Conservation (phyloP, 2,888 invertebrate species). For the Caenorhabditis sp. region DNA sequence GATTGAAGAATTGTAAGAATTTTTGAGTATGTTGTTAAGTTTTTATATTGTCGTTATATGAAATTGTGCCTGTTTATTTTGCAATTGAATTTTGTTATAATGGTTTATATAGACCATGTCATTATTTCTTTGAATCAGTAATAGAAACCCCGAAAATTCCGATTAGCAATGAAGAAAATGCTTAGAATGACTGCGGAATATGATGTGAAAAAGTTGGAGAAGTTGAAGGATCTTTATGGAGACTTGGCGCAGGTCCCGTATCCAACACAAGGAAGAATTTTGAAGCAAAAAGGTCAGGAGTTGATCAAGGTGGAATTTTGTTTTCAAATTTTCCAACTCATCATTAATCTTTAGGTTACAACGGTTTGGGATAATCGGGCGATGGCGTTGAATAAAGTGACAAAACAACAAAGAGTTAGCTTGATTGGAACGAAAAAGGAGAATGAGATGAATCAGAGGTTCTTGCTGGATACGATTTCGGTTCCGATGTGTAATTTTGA, state of each 20-base stretch:
- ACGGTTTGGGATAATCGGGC: conserved; percentile 62
- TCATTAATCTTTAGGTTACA: conserved; percentile 37
- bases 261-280: conserved; percentile 50
- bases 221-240: conserved; percentile 57
- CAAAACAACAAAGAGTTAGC: conserved; percentile 41
- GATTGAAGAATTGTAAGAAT: conserved; percentile 35
- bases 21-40: conserved; percentile 10
- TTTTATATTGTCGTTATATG: conserved; percentile 2
- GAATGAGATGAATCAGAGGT: conserved; percentile 35
- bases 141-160: neutral
- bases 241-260: conserved; percentile 58
- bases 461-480: conserved; percentile 37
- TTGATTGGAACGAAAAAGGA: conserved; percentile 24
- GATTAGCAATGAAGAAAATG: conserved; percentile 3
- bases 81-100: neutral
- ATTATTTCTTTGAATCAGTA: neutral
- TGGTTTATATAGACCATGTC: neutral
- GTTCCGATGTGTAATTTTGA: conserved; percentile 54
- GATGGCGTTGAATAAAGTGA: conserved; percentile 53
- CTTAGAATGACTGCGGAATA: conserved; percentile 38
- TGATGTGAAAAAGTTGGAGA: conserved; percentile 50
- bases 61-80: conserved; percentile 8
- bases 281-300: conserved; percentile 17
- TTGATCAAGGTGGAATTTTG: conserved; percentile 11
- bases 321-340: neutral